phyloP scores from a whole-genome alignment of 1,140 invertebrate genomes.

The Lasioglossum baleicum region DNA sequence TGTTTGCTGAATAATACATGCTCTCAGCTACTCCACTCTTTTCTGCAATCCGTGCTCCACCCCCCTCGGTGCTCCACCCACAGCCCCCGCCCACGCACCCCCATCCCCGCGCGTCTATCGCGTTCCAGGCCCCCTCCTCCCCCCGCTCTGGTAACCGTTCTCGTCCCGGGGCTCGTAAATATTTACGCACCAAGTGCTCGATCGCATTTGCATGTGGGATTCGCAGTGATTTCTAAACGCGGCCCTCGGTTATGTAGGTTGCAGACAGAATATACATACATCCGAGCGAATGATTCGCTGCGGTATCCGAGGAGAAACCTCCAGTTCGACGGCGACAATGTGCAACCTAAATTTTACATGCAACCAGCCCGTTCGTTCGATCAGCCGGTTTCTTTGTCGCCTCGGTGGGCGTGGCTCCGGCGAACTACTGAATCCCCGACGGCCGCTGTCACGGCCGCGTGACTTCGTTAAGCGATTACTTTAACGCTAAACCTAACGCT shows the following conservation, averaged over 20 bases:
- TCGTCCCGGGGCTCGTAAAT: constrained; percentile 65
- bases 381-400: too few species aligned
- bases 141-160: constrained; percentile 22
- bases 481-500: too few species aligned
- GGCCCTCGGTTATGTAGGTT: constrained; percentile 26
- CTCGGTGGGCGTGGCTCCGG: too few species aligned
- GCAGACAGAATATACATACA: too few species aligned
- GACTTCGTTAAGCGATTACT: too few species aligned
- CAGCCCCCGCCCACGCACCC: too few species aligned
- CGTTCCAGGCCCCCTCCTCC: too few species aligned
- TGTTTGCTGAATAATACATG: constrained; percentile 28
- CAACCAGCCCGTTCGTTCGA: too few species aligned
- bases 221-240: constrained; percentile 60
- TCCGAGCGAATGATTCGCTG: background rate
- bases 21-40: background rate
- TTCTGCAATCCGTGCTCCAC: constrained; percentile 2
- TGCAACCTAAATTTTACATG: background rate
- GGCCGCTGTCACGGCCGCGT: too few species aligned
- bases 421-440: too few species aligned
- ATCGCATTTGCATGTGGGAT: constrained; percentile 68
- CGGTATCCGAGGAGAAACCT: background rate
- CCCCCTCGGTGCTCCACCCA: too few species aligned
- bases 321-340: background rate
- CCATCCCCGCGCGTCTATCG: too few species aligned
- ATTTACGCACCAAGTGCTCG: constrained; percentile 66